Evolutionary conservation across 2,113 vertebrate genomes (phyloP).

Genomic region (Labeo catla): DNA sequence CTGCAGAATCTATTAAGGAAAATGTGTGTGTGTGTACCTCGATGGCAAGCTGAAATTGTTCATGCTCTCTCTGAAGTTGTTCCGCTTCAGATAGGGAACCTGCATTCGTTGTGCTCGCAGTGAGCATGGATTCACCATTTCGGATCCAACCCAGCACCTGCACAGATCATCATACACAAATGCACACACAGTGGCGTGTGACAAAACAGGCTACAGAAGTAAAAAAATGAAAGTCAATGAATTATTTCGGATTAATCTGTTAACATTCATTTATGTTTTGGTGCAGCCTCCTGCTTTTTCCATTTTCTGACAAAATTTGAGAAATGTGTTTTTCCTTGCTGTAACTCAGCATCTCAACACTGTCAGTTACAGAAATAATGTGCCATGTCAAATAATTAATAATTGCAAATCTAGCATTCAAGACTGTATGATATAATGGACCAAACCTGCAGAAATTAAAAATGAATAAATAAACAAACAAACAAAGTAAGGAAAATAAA

Average conservation of each 20-base stretch:
- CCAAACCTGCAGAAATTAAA: too few relatives aligned
- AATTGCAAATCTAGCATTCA: slow-evolving; percentile 2
- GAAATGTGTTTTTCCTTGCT: slow-evolving; percentile 2
- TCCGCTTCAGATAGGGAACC: slow-evolving; percentile 96
- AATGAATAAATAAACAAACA: too few relatives aligned
- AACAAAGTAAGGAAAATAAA: too few relatives aligned
- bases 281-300: not conserved
- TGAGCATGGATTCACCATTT: slow-evolving; percentile 96
- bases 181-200: not conserved
- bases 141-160: slow-evolving; percentile 98
- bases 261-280: not conserved
- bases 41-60: slow-evolving; percentile 97
- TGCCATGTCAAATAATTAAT: slow-evolving; percentile 1
- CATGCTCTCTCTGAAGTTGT: slow-evolving; percentile 95
- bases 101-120: slow-evolving; percentile 92
- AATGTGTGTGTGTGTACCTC: slow-evolving; percentile 79
- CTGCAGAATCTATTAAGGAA: slow-evolving; percentile 7
- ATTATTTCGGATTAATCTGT: not conserved
- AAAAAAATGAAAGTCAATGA: not conserved
- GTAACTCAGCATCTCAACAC: not conserved
- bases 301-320: not conserved
- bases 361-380: not conserved
- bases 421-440: too few relatives aligned
- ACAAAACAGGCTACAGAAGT: not conserved
- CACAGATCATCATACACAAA: slow-evolving; percentile 38